These are phyloP conservation scores for Xylocampa areola DNA, from an alignment of 2,888 invertebrate genomes.

Conservation along the genomic window DNA sequence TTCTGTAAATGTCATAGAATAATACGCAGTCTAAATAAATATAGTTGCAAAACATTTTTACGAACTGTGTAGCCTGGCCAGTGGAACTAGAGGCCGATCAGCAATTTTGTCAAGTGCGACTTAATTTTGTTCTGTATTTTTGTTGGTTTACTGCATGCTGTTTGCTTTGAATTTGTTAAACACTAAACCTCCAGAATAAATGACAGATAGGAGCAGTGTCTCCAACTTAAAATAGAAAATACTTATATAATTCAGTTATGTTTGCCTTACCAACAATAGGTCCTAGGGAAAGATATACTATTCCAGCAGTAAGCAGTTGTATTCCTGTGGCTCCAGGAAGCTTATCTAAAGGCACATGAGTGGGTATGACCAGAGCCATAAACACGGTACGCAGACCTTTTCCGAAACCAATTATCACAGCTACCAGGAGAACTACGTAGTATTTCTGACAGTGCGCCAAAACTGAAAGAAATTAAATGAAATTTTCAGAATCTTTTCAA, in stretches of 20 bases:
- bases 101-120: no score
- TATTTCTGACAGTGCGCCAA: conserved; percentile 91
- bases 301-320: conserved; percentile 91
- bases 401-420: conserved; percentile 92
- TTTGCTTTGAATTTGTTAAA: no score
- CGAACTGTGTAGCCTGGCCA: no score
- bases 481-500: conserved; percentile 6
- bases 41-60: no score
- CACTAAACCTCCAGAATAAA: no score
- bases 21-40: no score
- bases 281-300: conserved; percentile 90
- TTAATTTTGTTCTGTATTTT: no score
- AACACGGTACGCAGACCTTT: conserved; percentile 93
- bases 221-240: no score
- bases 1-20: background rate
- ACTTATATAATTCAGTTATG: no score
- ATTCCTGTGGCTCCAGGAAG: conserved; percentile 93
- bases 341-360: conserved; percentile 92
- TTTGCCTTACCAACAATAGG: conserved; percentile 91
- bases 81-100: no score
- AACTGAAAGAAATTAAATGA: conserved; percentile 77
- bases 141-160: no score
- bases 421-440: conserved; percentile 88
- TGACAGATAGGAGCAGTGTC: no score
- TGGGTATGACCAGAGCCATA: conserved; percentile 93